Conservation (phyloP, 2,797 vertebrate genomes). For the Mormyrus proboscirostris region DNA sequence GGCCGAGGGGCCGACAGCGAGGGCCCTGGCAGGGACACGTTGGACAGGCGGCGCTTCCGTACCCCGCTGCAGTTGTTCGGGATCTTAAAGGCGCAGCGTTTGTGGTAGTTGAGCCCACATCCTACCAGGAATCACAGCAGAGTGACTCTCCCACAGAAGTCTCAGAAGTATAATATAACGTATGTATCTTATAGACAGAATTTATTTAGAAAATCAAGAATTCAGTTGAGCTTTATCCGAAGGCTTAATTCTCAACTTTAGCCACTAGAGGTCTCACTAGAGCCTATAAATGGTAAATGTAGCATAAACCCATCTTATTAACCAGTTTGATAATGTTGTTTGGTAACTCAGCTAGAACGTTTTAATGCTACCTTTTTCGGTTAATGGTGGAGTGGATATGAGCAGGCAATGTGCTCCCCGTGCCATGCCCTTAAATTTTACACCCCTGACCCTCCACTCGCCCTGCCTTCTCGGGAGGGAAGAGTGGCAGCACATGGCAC, state of each 20-base stretch:
- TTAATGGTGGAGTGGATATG: not conserved
- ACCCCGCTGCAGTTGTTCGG: conserved; percentile 95
- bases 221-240: not conserved
- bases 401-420: not conserved
- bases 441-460: not conserved
- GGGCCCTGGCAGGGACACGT: conserved; percentile 81
- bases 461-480: not conserved
- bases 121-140: conserved; percentile 59
- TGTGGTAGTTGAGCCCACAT: conserved; percentile 96
- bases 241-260: not conserved
- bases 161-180: not conserved
- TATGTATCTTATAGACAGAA: not conserved
- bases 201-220: not conserved
- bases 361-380: not conserved
- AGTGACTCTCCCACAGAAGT: not conserved
- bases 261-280: conserved; percentile 13
- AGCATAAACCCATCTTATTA: not conserved
- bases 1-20: conserved; percentile 79
- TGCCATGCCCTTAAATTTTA: not conserved
- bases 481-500: not conserved
- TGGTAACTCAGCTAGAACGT: not conserved
- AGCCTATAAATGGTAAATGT: conserved; percentile 24
- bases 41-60: conserved; percentile 86
- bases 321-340: not conserved
- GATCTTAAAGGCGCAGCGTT: conserved; percentile 96